A percentile compares a stretch with the other conserved stretches of the same genome.
These are phyloP conservation scores for Nomada fabriciana DNA, from an alignment of 2,888 invertebrate genomes.

Conservation along the genomic window DNA sequence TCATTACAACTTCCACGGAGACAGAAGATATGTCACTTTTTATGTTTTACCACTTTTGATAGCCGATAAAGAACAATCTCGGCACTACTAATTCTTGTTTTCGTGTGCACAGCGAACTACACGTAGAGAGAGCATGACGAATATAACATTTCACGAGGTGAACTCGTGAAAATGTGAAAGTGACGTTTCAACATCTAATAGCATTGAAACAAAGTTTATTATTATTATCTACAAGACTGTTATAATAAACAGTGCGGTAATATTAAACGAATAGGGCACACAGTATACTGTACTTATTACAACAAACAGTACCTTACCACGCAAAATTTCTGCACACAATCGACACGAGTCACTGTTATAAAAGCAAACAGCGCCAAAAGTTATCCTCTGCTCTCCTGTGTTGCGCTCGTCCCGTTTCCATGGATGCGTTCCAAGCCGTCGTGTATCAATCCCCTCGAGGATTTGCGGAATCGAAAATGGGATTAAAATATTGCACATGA, in stretches of 20 bases:
- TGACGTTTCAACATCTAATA: too few relatives aligned
- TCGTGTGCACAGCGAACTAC: background rate
- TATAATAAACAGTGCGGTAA: too few relatives aligned
- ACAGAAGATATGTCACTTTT: conserved; percentile 1
- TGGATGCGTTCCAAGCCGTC: conserved; percentile 36
- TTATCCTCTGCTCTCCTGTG: background rate
- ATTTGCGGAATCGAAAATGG: background rate
- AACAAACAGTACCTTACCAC: background rate
- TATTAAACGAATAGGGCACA: too few relatives aligned
- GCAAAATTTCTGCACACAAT: background rate
- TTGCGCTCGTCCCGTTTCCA: conserved; percentile 26
- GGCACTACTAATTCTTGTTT: background rate
- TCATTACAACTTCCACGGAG: conserved; percentile 8
- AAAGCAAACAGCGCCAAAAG: background rate
- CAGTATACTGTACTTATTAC: too few relatives aligned
- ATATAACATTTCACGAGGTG: background rate
- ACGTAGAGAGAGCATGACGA: too few relatives aligned
- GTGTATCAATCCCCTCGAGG: conserved; percentile 12
- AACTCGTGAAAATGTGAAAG: too few relatives aligned
- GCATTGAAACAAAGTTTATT: too few relatives aligned
- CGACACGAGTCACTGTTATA: background rate
- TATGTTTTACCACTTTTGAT: conserved; percentile 16
- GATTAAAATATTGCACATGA: conserved; percentile 53
- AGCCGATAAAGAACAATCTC: conserved; percentile 17
- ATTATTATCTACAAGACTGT: too few relatives aligned